Base-by-base conservation (phyloP, 2,113 vertebrate genomes). In the Todiramphus saurophagus region DNA sequence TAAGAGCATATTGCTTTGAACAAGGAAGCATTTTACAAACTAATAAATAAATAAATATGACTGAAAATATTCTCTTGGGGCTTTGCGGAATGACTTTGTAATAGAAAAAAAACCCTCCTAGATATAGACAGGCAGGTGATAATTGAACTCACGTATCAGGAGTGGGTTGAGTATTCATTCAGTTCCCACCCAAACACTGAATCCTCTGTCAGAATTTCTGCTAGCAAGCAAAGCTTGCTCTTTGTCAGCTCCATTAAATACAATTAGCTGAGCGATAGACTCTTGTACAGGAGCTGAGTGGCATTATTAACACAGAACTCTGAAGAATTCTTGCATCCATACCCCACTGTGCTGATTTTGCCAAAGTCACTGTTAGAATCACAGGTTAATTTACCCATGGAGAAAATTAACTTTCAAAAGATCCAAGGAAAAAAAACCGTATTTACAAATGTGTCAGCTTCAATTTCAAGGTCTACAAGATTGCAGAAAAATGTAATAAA, bases 391-490 rank as follows among this genome's bases (percentile, higher is more conserved):
- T 96, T 93, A 94, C 89, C 70, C 88, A 84, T 23, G 64, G 92
- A 93, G 62, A 69, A 96, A 96, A 96, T 67, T 68, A 95, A 92
- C 90, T 96, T 96, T 80, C 74, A 77, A 83, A 94, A 97, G 74
- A 90, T 75, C 80, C 74, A 94, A 77, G 62, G 73, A 95, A 94
- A 86, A 89, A 96, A 96, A 96, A 76, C 15, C 15, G 1, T 84
- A 96, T 97, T 96, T 97, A 95, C 68, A 96, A 85, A 96, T 41
- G 77, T 83, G 83, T 39, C 94, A 97, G 76, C 79, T 96, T 96
- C 90, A 78, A 95, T 97, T 98, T 97, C 89, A 97, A 96, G 94
- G 82, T 95, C 89, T 97, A 87, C 31, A 90, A 84, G 78, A 93
- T 83, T 60, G 64, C 56, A 96, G 58, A 50, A 83, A 96, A 95